Conservation (phyloP, 2,888 invertebrate genomes). For the Ormia ochracea region DNA sequence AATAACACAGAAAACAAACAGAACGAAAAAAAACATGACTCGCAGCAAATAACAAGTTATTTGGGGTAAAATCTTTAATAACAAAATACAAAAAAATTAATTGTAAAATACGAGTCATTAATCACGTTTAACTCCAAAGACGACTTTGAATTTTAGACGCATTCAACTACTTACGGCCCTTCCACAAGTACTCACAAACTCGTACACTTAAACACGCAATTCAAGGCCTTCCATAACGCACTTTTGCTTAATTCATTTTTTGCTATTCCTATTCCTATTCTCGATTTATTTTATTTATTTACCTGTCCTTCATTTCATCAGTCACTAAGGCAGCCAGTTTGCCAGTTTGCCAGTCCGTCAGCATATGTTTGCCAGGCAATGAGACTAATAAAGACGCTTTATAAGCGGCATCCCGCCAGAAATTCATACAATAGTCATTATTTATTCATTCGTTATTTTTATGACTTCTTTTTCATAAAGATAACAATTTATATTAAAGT, state of each 20-base stretch:
- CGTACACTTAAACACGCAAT: conserved; percentile 38
- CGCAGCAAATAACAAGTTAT: neutral
- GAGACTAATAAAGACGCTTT: neutral
- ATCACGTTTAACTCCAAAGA: conserved; percentile 31
- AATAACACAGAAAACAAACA: neutral
- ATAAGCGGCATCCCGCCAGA: neutral
- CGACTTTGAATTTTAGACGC: conserved; percentile 26
- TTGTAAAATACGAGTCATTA: conserved; percentile 12
- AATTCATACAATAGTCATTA: neutral
- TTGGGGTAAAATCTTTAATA: conserved; percentile 4
- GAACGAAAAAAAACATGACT: neutral
- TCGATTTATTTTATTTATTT: conserved; percentile 20
- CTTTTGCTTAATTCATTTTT: conserved; percentile 8
- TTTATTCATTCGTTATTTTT: neutral
- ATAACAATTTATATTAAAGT: conserved; percentile 42
- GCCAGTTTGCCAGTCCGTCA: neutral
- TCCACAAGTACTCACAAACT: neutral
- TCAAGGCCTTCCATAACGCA: conserved; percentile 56
- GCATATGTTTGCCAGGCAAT: neutral
- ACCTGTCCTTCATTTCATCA: no score
- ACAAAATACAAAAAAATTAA: neutral
- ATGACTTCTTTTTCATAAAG: neutral
- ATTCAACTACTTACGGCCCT: neutral
- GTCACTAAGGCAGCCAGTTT: no score
- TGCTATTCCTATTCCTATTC: no score